A percentile compares a stretch with the other conserved stretches of the same genome.
Conservation (phyloP, 2,797 vertebrate species). For the Chloroceryle amazona region DNA sequence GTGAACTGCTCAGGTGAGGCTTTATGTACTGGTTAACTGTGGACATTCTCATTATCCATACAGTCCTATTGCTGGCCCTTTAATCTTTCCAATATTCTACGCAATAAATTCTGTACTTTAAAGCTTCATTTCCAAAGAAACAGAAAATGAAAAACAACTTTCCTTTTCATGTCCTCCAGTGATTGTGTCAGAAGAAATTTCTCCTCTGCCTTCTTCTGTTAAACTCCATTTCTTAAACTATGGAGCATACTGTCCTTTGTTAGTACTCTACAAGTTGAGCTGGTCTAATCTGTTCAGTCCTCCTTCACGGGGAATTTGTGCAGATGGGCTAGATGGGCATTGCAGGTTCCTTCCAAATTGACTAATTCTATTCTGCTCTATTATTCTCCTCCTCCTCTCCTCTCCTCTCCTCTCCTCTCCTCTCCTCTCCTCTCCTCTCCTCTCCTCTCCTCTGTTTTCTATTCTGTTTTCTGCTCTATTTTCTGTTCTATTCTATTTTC, state of each 20-base stretch:
- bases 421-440: too few species aligned
- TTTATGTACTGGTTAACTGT: background rate
- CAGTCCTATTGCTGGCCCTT: background rate
- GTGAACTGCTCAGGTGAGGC: background rate
- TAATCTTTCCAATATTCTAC: background rate
- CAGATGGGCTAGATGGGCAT: background rate
- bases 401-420: too few species aligned
- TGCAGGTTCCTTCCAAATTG: background rate
- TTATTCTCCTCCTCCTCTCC: too few species aligned
- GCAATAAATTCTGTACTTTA: background rate
- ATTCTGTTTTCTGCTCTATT: too few species aligned
- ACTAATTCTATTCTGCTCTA: background rate
- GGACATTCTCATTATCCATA: background rate
- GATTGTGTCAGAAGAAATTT: background rate
- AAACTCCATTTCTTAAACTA: background rate
- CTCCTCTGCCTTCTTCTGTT: background rate
- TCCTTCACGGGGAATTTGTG: background rate
- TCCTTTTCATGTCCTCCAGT: background rate
- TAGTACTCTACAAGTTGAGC: background rate
- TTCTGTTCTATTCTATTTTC: too few species aligned
- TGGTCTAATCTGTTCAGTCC: background rate
- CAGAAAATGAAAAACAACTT: background rate
- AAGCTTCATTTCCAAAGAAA: background rate
- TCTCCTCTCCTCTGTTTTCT: background rate
- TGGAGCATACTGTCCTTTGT: background rate